These are phyloP conservation scores for Neomorphus geoffroyi DNA, from an alignment of 2,797 vertebrate species.

Conservation along the genomic window DNA sequence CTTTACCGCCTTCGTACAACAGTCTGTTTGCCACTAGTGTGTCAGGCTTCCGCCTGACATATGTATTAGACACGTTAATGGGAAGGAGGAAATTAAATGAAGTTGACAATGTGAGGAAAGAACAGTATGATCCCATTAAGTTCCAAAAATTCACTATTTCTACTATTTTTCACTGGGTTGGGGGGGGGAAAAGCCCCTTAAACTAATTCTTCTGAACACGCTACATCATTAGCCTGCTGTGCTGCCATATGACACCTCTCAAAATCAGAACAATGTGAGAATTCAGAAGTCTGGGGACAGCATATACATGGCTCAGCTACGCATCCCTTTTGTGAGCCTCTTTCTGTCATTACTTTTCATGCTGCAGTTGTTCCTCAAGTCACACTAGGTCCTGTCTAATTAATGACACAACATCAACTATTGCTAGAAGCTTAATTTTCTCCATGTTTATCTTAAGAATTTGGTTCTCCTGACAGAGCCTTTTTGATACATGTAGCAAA, in stretches of 20 bases:
- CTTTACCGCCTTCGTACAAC: conserved; percentile 81
- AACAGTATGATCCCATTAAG: conserved; percentile 77
- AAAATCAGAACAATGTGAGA: conserved; percentile 56
- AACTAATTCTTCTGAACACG: conserved; percentile 68
- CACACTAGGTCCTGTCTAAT: neutral
- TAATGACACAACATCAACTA: neutral
- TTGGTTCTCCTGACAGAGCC: neutral
- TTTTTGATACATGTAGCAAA: conserved; percentile 36
- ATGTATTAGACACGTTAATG: conserved; percentile 79
- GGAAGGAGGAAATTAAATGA: conserved; percentile 75
- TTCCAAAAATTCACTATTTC: conserved; percentile 71
- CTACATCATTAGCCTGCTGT: conserved; percentile 72
- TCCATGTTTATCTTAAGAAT: neutral
- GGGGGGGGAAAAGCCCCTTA: neutral
- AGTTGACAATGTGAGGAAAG: conserved; percentile 79
- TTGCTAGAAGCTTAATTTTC: neutral
- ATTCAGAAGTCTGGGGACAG: conserved; percentile 42
- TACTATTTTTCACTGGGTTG: conserved; percentile 58
- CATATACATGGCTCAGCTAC: neutral
- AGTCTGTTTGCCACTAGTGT: conserved; percentile 78
- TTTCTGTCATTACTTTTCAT: neutral
- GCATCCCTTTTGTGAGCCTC: neutral
- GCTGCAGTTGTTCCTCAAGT: neutral
- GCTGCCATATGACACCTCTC: conserved; percentile 71
- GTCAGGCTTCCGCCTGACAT: conserved; percentile 77